Percentiles rank a stretch among this genome's conserved stretches.
These are phyloP conservation scores for Mungos mungo DNA, from an alignment of 2,113 vertebrate species.

Conservation along the genomic window DNA sequence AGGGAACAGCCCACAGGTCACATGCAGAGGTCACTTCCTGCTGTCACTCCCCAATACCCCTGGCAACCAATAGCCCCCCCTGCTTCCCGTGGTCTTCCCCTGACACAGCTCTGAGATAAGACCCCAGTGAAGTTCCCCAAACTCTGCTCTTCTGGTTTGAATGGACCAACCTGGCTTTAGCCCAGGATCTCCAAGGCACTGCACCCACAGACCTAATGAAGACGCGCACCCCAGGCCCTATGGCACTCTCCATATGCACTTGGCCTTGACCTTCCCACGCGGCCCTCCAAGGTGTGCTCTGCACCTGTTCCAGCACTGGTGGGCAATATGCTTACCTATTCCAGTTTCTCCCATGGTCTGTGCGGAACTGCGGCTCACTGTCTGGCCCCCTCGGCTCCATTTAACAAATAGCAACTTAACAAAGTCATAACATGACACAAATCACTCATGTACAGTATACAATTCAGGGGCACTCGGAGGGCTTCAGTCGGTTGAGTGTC, in stretches of 20 bases:
- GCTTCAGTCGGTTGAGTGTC: too few relatives aligned
- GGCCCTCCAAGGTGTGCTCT: not conserved
- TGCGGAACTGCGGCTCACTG: not conserved
- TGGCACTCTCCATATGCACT: too few relatives aligned
- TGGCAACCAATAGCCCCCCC: too few relatives aligned
- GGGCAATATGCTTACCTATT: not conserved
- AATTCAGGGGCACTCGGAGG: too few relatives aligned
- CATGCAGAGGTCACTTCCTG: not conserved
- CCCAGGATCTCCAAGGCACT: not conserved
- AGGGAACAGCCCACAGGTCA: too few relatives aligned
- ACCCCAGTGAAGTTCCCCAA: not conserved
- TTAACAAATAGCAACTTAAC: not conserved
- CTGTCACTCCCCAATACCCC: not conserved
- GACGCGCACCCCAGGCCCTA: accelerated
- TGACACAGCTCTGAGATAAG: not conserved
- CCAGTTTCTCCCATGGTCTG: not conserved
- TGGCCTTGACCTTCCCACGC: not conserved
- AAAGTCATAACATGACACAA: too few relatives aligned
- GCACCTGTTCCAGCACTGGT: not conserved
- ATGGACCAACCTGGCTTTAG: not conserved
- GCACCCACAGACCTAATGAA: not conserved
- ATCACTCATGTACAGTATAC: too few relatives aligned
- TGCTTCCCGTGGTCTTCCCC: not conserved
- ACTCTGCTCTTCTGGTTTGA: not conserved
- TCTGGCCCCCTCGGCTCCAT: too few relatives aligned